Conservation (phyloP, 2,888 invertebrate species). For the Athetis lepigone region DNA sequence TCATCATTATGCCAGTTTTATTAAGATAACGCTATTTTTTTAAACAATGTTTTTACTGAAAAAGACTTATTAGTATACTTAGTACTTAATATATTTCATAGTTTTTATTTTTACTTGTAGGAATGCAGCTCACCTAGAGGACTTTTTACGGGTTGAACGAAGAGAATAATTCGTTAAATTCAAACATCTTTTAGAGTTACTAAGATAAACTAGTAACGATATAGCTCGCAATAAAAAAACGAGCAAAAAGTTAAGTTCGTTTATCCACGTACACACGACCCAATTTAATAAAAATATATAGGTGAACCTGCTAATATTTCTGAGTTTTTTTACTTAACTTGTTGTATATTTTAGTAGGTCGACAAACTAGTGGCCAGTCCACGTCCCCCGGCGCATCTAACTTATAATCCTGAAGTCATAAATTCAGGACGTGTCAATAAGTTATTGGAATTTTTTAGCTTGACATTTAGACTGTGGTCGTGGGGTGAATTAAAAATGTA, state of each 20-base stretch:
- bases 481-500: conserved; percentile 36
- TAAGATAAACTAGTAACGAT: too few species aligned
- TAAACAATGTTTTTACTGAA: too few species aligned
- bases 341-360: neutral
- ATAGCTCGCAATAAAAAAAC: neutral
- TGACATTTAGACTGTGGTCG: conserved; percentile 23
- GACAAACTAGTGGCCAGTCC: conserved; percentile 27
- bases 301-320: conserved; percentile 16
- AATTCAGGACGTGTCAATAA: conserved; percentile 52
- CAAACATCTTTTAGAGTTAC: neutral
- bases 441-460: conserved; percentile 34
- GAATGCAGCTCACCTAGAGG: too few species aligned
- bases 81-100: too few species aligned
- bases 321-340: conserved; percentile 38
- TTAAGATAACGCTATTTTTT: too few species aligned
- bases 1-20: too few species aligned
- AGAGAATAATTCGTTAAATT: too few species aligned
- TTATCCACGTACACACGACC: neutral
- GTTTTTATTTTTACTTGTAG: too few species aligned
- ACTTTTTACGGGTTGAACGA: too few species aligned
- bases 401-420: conserved; percentile 42
- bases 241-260: too few species aligned
- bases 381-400: conserved; percentile 52
- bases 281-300: conserved; percentile 1
- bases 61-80: too few species aligned